Evolutionary conservation across 64 coral and sea anemone species (phyloP), one percentile per base, ranked within the genome.

Genomic region (Platygyra sinensis): DNA sequence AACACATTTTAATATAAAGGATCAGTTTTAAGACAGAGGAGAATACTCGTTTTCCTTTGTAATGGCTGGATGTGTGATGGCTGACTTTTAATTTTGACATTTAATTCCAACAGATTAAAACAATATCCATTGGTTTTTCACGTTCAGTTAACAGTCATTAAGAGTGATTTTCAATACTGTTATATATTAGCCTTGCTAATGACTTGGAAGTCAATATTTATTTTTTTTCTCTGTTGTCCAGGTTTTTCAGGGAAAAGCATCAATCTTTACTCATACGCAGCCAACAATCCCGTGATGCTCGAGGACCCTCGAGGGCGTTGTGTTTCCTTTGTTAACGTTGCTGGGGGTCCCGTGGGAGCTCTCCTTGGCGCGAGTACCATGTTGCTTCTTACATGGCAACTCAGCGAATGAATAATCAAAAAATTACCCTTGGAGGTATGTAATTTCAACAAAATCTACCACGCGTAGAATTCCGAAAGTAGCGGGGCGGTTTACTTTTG

Each of bases 201-300:
- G 42, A 46, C 5, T 0, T 46, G 42, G 7, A 5, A 5, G 42
- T 46, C 42, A 46, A 7, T 46, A 0, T 7, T 36, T 69, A 12
- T 79, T 20, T 32, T n/a, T n/a, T 17, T 22, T 16, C 28, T 52
- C 57, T 80, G 12, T 5, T 27, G n/a, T 24, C 57, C 31, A 75
- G 73, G 73, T 42, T 75, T 75, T 75, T 75, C 73, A 75, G 73
- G 73, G 36, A 42, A 75, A 75, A 75, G 73, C 17, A 90, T 77
- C 27, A 90, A 80, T 73, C 77, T 90, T 14, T 90, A 90, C 50
- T 29, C 61, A 29, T 90, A 90, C 20, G 88, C 55, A 5, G 25
- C 77, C 60, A 90, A 90, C 62, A 90, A 90, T 64, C 88, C 88
- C 8, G 54, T 90, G 4, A 36, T 54, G 33, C 38, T 90, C 19